Evolutionary conservation across 2,888 invertebrate species (phyloP).

Genomic region (Apamea crenata): DNA sequence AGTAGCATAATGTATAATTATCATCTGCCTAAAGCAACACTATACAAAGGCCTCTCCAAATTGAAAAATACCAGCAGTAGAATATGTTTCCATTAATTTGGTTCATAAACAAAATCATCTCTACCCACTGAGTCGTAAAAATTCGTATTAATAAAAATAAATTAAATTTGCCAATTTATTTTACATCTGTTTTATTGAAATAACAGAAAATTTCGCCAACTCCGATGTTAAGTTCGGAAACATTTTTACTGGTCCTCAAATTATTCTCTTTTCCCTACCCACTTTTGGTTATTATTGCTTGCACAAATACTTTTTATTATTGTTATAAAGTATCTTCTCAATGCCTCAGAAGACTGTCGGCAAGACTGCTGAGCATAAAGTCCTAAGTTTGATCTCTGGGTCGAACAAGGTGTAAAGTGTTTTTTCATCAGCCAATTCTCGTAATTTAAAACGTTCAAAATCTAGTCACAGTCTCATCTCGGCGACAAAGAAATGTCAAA

Average conservation of each 20-base stretch:
- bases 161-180: slow-evolving; percentile 45
- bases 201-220: slow-evolving; percentile 27
- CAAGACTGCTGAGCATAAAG: neutral
- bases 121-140: slow-evolving; percentile 26
- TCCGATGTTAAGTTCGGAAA: slow-evolving; percentile 26
- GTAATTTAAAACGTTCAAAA: neutral
- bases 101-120: slow-evolving; percentile 36
- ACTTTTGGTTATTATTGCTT: slow-evolving; percentile 30
- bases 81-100: slow-evolving; percentile 10
- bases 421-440: neutral
- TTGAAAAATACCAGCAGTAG: neutral
- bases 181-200: slow-evolving; percentile 44
- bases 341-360: neutral
- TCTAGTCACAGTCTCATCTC: neutral
- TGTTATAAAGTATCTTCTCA: slow-evolving; percentile 11
- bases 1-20: neutral
- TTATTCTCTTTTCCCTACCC: slow-evolving; percentile 25
- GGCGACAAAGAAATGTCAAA: too few species aligned
- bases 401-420: neutral
- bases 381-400: neutral
- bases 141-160: slow-evolving; percentile 35
- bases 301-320: slow-evolving; percentile 35
- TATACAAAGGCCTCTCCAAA: neutral
- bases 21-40: neutral
- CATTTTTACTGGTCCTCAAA: slow-evolving; percentile 29